Conservation (phyloP, 1,140 invertebrate species). For the Chironomus tepperi region DNA sequence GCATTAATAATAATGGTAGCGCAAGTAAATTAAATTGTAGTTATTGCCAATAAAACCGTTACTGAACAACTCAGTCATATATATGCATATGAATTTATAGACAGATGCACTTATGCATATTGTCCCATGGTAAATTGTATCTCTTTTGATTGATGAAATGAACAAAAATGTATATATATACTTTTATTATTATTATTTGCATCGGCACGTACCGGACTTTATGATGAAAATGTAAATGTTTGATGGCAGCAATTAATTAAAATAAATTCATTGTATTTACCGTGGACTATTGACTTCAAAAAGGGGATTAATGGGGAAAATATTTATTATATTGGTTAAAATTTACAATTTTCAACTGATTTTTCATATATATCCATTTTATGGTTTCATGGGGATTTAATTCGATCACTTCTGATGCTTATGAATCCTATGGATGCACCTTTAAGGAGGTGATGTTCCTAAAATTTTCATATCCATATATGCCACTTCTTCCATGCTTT, state of each 20-base stretch:
- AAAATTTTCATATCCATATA: too few species aligned
- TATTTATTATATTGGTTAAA: too few species aligned
- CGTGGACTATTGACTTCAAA: not conserved
- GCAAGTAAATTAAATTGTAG: conserved; percentile 22
- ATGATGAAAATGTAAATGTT: conserved; percentile 2
- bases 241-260: conserved; percentile 23
- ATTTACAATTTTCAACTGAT: too few species aligned
- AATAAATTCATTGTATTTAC: conserved; percentile 11
- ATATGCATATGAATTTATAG: not conserved
- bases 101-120: not conserved
- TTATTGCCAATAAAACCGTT: conserved; percentile 21
- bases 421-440: too few species aligned
- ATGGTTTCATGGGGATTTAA: too few species aligned
- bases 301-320: too few species aligned
- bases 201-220: not conserved
- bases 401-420: too few species aligned
- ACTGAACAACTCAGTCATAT: conserved; percentile 1
- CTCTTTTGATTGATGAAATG: not conserved
- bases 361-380: too few species aligned
- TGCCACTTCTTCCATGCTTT: too few species aligned
- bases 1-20: conserved; percentile 22
- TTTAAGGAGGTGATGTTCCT: too few species aligned
- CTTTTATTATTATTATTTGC: not conserved
- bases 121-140: not conserved
- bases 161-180: not conserved